Evolutionary conservation across 2,113 vertebrate species (phyloP).

Genomic region (Heloderma charlesbogerti): DNA sequence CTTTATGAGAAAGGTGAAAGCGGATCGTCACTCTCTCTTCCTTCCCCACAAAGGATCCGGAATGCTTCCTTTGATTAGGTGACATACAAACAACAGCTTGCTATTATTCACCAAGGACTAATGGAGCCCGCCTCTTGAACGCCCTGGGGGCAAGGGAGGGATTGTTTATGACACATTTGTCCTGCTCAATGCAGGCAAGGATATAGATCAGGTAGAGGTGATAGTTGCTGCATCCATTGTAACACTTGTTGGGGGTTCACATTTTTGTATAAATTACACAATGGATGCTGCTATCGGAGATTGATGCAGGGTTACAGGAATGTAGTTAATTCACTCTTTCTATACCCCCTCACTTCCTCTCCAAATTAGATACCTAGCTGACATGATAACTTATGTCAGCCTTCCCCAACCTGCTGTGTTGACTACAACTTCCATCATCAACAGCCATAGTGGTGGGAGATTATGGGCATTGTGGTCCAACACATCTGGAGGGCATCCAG

Average conservation of each 20-base stretch:
- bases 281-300: neutral
- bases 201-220: neutral
- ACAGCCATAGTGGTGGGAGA: too few relatives aligned
- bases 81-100: neutral
- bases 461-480: too few relatives aligned
- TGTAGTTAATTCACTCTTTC: neutral
- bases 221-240: neutral
- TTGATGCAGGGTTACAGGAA: neutral
- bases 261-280: neutral
- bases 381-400: neutral
- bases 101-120: neutral
- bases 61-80: conserved; percentile 10
- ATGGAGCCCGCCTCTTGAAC: neutral
- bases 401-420: too few relatives aligned
- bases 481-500: too few relatives aligned
- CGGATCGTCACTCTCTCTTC: conserved; percentile 2
- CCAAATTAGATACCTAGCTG: neutral
- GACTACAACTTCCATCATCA: too few relatives aligned
- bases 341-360: neutral
- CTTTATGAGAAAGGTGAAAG: neutral
- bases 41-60: neutral
- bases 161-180: conserved; percentile 10
- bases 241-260: neutral
- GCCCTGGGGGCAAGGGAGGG: neutral
- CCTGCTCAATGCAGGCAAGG: neutral